Evolutionary conservation across 35 echinoderm and acorn worm species (phyloP), one percentile per base, ranked within the genome.

Genomic region (Anneissia japonica): DNA sequence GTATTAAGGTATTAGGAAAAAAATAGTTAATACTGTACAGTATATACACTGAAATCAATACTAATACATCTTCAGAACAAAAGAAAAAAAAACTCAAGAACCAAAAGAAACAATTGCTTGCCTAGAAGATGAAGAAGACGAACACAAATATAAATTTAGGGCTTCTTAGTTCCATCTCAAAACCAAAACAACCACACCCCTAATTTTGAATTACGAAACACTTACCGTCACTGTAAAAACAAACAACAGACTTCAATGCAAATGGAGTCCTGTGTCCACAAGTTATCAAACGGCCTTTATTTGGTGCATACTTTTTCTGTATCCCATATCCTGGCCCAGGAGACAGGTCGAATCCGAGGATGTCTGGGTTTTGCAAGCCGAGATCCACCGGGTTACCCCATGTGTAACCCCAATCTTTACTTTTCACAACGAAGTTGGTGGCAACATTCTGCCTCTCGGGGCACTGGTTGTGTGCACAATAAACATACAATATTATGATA

Each of bases 171-270:
- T n/a, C n/a, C n/a, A n/a, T n/a, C n/a, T n/a, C n/a, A n/a, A n/a
- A n/a, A n/a, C n/a, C n/a, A n/a, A n/a, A n/a, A n/a, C n/a, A n/a
- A n/a, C n/a, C n/a, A n/a, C n/a, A n/a, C n/a, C n/a, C n/a, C n/a
- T n/a, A n/a, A n/a, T n/a, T n/a, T n/a, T n/a, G n/a, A n/a, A n/a
- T n/a, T n/a, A n/a, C n/a, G n/a, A n/a, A n/a, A n/a, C 51, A 80
- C 88, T 88, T 86, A 97, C 95, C 91, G 72, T 97, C 95, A 76
- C 95, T 97, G 39, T 91, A 90, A 36, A 97, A 56, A 51, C 95
- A 97, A 16, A 82, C 38, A 76, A 90, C 83, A 12, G 45, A 83
- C 74, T 84, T 46, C 17, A 36, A 32, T 17, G 17, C n/a, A 43
- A 86, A 93, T 32, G 90, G 82, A 19, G 79, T 79, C 6, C 28